phyloP scores from a whole-genome alignment of 2,888 invertebrate species.

The Conomelus anceps region DNA sequence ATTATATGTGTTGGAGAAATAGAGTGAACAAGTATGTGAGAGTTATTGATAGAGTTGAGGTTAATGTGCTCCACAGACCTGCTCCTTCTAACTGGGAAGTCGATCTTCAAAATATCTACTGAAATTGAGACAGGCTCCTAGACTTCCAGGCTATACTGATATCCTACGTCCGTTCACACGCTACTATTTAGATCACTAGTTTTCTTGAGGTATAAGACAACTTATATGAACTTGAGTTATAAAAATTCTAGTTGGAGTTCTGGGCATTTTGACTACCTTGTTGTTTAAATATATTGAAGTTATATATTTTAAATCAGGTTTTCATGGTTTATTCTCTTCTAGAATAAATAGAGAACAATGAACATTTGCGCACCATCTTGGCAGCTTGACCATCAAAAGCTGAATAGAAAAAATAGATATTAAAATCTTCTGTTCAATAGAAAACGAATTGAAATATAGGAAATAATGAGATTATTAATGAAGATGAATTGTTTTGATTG shows the following conservation, averaged over 20 bases:
- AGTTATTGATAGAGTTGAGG: neutral
- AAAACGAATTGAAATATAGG: no score
- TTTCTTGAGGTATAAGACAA: neutral
- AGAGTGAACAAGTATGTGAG: neutral
- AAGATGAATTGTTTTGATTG: no score
- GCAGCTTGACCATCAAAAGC: no score
- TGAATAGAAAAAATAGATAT: no score
- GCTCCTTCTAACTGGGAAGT: neutral
- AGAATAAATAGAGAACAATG: no score
- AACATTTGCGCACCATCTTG: no score
- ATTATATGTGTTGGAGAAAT: neutral
- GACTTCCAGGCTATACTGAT: neutral
- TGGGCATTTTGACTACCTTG: neutral
- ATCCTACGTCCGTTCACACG: neutral
- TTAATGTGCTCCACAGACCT: neutral
- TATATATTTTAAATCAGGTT: no score
- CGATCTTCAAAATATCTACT: neutral
- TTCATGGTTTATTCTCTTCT: no score
- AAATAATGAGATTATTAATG: no score
- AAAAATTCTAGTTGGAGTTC: neutral
- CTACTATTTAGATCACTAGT: neutral
- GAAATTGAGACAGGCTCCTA: neutral
- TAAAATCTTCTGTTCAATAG: no score
- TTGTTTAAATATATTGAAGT: no score
- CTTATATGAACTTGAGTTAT: no score